Percentiles rank a stretch among this genome's conserved stretches.
phyloP scores from a whole-genome alignment of 2,113 vertebrate species.

The cat (Felis catus) region F.catus_Fca126_mat1.0 CM031424.1:80510001-80510500 shows the following conservation, averaged over 20 bases:
- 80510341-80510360: background rate
- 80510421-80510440: background rate
- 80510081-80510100: background rate
- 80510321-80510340: background rate
- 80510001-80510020: background rate
- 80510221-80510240: background rate
- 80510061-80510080: background rate
- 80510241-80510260: background rate
- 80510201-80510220: background rate
- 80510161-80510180: background rate
- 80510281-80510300: background rate
- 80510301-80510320: background rate
- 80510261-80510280: background rate
- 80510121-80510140: background rate
- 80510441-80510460: background rate
- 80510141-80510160: background rate
- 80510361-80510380: background rate
- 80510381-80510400: background rate
- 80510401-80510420: background rate
- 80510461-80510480: background rate
- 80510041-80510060: background rate
- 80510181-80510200: background rate
- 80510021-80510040: constrained; percentile 46
- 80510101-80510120: background rate
- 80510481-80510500: background rate